These are phyloP conservation scores for Spea hammondii DNA, from an alignment of 2,797 vertebrate species.

Conservation along the genomic window DNA sequence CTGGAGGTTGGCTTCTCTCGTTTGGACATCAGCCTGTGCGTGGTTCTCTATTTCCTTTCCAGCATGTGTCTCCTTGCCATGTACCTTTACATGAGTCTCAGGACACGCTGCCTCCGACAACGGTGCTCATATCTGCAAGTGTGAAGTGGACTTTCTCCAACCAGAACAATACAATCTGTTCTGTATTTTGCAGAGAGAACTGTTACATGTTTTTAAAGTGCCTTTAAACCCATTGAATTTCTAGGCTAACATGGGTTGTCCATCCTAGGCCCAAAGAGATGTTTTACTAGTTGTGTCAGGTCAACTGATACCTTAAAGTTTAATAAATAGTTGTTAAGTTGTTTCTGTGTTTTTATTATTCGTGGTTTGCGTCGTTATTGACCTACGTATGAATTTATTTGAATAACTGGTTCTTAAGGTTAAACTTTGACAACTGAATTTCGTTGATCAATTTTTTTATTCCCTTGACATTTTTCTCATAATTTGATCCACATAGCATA, in stretches of 20 bases:
- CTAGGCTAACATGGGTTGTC: neutral
- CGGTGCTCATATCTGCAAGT: neutral
- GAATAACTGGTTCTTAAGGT: too few species aligned
- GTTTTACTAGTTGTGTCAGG: neutral
- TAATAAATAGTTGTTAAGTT: neutral
- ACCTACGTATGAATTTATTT: too few species aligned
- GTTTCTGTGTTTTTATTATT: too few species aligned
- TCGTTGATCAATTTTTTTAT: too few species aligned
- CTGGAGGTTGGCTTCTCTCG: conserved; percentile 81
- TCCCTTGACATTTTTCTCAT: too few species aligned
- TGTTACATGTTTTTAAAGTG: conserved; percentile 14
- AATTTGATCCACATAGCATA: too few species aligned
- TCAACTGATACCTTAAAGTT: conserved; percentile 2
- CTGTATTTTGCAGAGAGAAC: conserved; percentile 1
- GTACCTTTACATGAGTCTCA: conserved; percentile 83
- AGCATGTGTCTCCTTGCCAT: conserved; percentile 81
- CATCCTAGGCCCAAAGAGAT: conserved; percentile 11
- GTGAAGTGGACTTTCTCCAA: neutral
- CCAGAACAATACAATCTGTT: neutral
- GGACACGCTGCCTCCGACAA: conserved; percentile 59
- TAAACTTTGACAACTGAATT: too few species aligned
- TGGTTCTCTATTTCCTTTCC: conserved; percentile 83
- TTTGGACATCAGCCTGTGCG: conserved; percentile 84
- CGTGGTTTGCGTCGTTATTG: too few species aligned
- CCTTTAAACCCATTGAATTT: conserved; percentile 6